Conservation (phyloP, 2,113 vertebrate species). For the Indicator maculatus region DNA sequence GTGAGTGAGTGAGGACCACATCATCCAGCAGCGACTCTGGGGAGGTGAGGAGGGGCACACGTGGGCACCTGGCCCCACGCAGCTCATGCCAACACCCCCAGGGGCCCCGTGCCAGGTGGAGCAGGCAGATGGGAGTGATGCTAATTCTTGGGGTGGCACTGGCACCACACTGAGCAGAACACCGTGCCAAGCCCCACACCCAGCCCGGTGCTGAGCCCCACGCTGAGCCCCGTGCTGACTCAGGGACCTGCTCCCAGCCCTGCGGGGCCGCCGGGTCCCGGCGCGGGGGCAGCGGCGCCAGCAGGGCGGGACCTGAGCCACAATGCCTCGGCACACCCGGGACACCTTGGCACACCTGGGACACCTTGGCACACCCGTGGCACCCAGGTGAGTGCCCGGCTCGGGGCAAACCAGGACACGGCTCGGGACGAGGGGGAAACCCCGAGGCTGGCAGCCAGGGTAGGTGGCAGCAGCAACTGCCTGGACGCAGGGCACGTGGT, state of each 20-base stretch:
- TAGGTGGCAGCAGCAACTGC: neutral
- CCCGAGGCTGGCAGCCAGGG: neutral
- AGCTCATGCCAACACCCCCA: accelerated
- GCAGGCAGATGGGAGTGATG: neutral
- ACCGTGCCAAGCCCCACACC: neutral
- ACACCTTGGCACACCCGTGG: too few relatives aligned
- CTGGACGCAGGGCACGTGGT: accelerated
- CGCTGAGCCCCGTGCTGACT: neutral
- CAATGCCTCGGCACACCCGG: neutral
- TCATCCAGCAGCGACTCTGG: constrained; percentile 91
- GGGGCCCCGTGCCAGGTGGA: neutral
- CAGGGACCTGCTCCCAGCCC: neutral
- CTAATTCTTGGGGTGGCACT: neutral
- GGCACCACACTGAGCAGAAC: too few relatives aligned
- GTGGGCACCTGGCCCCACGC: neutral
- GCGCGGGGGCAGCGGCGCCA: neutral
- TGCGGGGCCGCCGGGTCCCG: neutral
- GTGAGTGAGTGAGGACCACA: constrained; percentile 94
- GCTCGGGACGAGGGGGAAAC: neutral
- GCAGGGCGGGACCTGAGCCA: neutral
- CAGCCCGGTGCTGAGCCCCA: neutral
- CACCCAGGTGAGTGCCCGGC: neutral
- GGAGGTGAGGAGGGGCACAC: neutral
- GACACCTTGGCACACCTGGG: too few relatives aligned
- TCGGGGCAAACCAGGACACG: neutral